These are phyloP conservation scores for Pterostichus niger DNA, from an alignment of 2,888 invertebrate species.

Conservation along the genomic window DNA sequence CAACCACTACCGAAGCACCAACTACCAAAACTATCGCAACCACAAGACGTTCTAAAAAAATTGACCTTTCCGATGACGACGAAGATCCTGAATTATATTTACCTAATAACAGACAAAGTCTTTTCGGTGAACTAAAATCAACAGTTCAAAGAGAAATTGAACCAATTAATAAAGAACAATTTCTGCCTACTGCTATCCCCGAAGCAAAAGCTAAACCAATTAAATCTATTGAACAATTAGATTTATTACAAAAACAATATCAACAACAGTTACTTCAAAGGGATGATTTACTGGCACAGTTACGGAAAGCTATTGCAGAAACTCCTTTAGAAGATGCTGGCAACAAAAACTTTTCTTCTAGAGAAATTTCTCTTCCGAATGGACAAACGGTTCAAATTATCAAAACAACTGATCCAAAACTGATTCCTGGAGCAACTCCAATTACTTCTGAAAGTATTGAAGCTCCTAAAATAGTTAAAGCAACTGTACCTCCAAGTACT, in stretches of 20 bases:
- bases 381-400: slow-evolving; percentile 88
- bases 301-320: slow-evolving; percentile 86
- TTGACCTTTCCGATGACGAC: slow-evolving; percentile 70
- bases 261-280: slow-evolving; percentile 81
- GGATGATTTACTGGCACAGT: slow-evolving; percentile 86
- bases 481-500: slow-evolving; percentile 66
- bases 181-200: slow-evolving; percentile 61
- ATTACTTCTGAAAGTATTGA: slow-evolving; percentile 76
- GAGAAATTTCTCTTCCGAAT: slow-evolving; percentile 86
- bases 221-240: slow-evolving; percentile 73
- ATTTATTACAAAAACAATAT: slow-evolving; percentile 75
- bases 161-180: slow-evolving; percentile 72
- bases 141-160: slow-evolving; percentile 81
- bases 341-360: slow-evolving; percentile 85
- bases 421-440: slow-evolving; percentile 79
- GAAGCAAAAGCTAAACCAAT: slow-evolving; percentile 66
- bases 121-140: slow-evolving; percentile 74
- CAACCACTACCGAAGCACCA: slow-evolving; percentile 77
- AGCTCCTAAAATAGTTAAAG: slow-evolving; percentile 75
- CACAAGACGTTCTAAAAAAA: slow-evolving; percentile 76
- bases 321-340: slow-evolving; percentile 81
- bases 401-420: slow-evolving; percentile 85
- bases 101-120: slow-evolving; percentile 67
- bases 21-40: slow-evolving; percentile 74
- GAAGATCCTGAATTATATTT: slow-evolving; percentile 64